Percentiles rank a stretch among this genome's conserved stretches.
Conservation (phyloP, 2,797 vertebrate species). For the Megaceryle alcyon region DNA sequence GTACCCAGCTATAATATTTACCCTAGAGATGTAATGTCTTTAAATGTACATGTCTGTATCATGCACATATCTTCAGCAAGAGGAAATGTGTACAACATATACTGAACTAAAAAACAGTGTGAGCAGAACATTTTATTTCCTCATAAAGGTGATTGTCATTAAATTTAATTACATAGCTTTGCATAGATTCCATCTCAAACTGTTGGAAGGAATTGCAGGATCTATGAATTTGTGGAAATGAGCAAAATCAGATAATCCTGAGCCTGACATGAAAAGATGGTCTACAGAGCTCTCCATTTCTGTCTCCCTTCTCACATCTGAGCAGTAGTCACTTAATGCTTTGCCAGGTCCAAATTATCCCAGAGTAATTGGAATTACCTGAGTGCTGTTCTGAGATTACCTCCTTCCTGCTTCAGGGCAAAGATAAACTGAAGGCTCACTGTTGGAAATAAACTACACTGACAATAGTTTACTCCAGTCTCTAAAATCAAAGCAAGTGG, state of each 20-base stretch:
- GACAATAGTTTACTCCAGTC: background rate
- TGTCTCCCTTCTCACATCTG: background rate
- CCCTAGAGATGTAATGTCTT: background rate
- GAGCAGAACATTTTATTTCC: background rate
- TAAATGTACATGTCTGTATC: background rate
- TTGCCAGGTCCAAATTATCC: background rate
- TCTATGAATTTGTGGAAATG: background rate
- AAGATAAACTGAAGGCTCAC: background rate
- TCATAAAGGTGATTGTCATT: background rate
- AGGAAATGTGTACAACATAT: background rate
- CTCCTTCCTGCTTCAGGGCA: background rate
- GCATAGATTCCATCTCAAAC: background rate
- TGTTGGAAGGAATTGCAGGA: background rate
- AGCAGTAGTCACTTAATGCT: background rate
- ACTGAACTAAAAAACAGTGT: background rate
- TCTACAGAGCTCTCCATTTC: background rate
- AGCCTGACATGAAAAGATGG: background rate
- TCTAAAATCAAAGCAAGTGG: background rate
- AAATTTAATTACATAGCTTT: background rate
- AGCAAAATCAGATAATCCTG: background rate
- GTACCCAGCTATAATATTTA: background rate
- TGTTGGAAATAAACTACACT: background rate
- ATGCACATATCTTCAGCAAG: background rate
- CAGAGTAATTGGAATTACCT: background rate
- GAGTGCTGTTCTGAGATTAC: background rate